phyloP scores from a whole-genome alignment of 2,113 vertebrate species.

The Picathartes gymnocephalus region DNA sequence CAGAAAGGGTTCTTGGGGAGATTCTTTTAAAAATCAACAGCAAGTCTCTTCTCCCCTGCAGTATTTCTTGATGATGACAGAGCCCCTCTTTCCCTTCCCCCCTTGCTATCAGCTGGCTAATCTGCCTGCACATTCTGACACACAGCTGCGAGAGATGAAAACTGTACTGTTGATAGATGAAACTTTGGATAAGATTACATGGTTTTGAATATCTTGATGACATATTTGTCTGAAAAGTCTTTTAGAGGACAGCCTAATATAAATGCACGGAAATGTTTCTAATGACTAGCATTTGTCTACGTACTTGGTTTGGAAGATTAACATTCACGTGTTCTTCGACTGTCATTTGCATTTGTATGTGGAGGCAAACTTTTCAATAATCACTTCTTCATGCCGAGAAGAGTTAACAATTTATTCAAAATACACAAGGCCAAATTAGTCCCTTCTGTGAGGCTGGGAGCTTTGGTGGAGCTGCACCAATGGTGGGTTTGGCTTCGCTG shows the following conservation, averaged over 20 bases:
- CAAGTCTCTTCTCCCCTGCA: slow-evolving; percentile 5
- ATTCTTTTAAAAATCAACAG: not conserved
- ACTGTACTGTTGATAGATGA: slow-evolving; percentile 82
- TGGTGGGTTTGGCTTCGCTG: not conserved
- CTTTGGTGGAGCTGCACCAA: slow-evolving; percentile 42
- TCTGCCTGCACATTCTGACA: slow-evolving; percentile 79
- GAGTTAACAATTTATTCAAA: slow-evolving; percentile 82
- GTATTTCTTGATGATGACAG: slow-evolving; percentile 46
- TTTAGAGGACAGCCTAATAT: slow-evolving; percentile 88
- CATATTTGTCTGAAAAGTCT: slow-evolving; percentile 88
- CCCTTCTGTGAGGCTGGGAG: slow-evolving; percentile 48
- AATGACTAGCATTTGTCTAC: slow-evolving; percentile 86
- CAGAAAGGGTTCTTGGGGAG: not conserved
- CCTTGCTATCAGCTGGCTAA: slow-evolving; percentile 80
- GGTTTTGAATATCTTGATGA: slow-evolving; percentile 89
- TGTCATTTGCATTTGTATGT: slow-evolving; percentile 85
- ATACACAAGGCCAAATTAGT: slow-evolving; percentile 64
- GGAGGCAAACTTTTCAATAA: slow-evolving; percentile 83
- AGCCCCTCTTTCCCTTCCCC: slow-evolving; percentile 68
- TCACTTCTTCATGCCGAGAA: slow-evolving; percentile 76
- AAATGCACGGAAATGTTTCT: slow-evolving; percentile 87
- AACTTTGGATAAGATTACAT: slow-evolving; percentile 87
- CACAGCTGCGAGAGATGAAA: slow-evolving; percentile 83
- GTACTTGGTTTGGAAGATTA: slow-evolving; percentile 80
- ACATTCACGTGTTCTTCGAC: slow-evolving; percentile 79